Evolutionary conservation across 2,888 invertebrate genomes (phyloP), one percentile per base, ranked within the genome.

Genomic region (Smittia sp.): DNA sequence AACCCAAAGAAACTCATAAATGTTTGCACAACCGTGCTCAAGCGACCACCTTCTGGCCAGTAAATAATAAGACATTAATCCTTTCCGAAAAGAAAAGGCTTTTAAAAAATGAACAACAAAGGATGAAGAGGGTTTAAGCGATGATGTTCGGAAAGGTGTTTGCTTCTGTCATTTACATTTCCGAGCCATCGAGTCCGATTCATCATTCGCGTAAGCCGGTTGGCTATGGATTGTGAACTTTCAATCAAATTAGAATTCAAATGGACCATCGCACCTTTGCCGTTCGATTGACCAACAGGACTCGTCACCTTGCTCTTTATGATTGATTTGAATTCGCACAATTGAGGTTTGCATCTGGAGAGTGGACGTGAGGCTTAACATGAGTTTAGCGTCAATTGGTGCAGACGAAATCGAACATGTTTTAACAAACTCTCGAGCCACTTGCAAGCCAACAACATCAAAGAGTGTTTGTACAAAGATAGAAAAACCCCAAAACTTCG

Each of bases 141-240:
- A 58, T 20, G 58, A 58, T 58, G 58, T 22, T 58, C 18, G 18
- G 22, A 63, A 63, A 58, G 58, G 58, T 58, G 58, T 22, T 13
- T 63, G 63, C 27, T 63, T 27, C 63, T 63, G 63, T 63, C 63
- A 58, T 58, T 58, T 22, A 27, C 63, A 63, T 63, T 63, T 63
- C 1, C n/a, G 9, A 24, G 52, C 27, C 58, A 22, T 22, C 22
- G 22, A 58, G 58, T n/a, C 11, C 32, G 27, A 62, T 62, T 52
- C 62, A 72, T 72, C 72, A 72, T 58, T 72, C 72, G 52, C 69
- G 69, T 69, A 72, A 72, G 58, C 72, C 72, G 15, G 9, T 72
- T 72, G 15, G 54, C 38, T 22, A 69, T 46, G 62, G 72, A 13
- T 58, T 58, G 18, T 13, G 25, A n/a, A 24, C 63, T 66, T 66